A percentile compares a stretch with the other conserved stretches of the same genome.
phyloP scores from a whole-genome alignment of 2,888 invertebrate genomes.

The Eristalis tenax region DNA sequence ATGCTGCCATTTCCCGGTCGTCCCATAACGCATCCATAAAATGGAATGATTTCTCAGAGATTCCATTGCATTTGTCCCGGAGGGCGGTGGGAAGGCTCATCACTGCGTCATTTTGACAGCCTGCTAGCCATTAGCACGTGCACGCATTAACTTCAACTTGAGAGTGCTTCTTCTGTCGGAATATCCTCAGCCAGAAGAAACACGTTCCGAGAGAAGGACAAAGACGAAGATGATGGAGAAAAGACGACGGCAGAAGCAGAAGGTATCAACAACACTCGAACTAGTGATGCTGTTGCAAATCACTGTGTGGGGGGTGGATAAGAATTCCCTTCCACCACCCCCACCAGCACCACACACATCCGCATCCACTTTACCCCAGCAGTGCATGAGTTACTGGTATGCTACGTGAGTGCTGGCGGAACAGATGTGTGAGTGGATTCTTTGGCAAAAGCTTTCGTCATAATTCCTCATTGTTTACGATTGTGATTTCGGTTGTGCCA shows the following conservation, averaged over 20 bases:
- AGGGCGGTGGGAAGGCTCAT: constrained; percentile 1
- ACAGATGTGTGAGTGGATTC: constrained; percentile 70
- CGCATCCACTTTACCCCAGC: background rate
- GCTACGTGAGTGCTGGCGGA: constrained; percentile 60
- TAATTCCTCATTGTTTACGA: constrained; percentile 72
- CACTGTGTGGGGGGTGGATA: constrained; percentile 47
- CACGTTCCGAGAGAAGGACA: constrained; percentile 35
- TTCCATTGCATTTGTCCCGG: constrained; percentile 35
- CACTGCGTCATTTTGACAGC: constrained; percentile 63
- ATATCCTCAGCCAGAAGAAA: background rate
- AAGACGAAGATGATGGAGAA: constrained; percentile 2
- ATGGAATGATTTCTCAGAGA: too few species aligned
- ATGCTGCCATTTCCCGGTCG: constrained; percentile 24
- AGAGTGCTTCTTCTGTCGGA: constrained; percentile 26
- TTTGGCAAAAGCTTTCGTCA: constrained; percentile 69
- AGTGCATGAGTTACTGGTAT: constrained; percentile 64
- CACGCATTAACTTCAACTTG: constrained; percentile 77
- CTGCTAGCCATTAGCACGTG: constrained; percentile 80
- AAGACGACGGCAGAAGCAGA: constrained; percentile 2
- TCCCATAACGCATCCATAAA: constrained; percentile 16
- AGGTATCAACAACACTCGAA: constrained; percentile 51
- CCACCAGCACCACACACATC: background rate
- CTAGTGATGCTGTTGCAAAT: constrained; percentile 54
- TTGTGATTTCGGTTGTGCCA: constrained; percentile 72
- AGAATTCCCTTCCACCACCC: constrained; percentile 7